Base-by-base conservation (phyloP, 2,888 invertebrate genomes). In the Acrobasis repandana region DNA sequence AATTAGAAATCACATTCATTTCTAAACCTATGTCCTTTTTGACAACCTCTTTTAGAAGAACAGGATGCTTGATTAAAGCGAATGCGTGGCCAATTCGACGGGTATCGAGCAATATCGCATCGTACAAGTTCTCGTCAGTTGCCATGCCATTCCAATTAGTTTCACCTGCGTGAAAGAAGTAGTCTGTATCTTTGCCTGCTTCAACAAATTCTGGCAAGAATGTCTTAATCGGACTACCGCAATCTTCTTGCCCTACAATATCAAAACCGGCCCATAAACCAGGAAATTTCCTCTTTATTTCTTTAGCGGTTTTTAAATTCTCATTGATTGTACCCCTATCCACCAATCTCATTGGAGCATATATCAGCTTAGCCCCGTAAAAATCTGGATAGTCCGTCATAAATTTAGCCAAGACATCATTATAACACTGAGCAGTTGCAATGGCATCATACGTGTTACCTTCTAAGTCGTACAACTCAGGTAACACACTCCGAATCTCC, bases 161-260 rank as follows among this genome's bases (percentile, higher is more conserved):
- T 86, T 97, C 97, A 0, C 96, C 97, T 0, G 96, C 96, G 75
- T 97, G 97, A 66, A 97, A 96, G 74, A 95, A 96, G 71, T 94
- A 95, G 59, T 94, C 91, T 6, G 96, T 80, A 4, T 92, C 80
- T 0, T 92, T 79, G 0, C 91, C 82, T 15, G 92, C 78, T 49
- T 86, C 74, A 9, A 91, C 73, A 6, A 96, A 74, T 65, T 93
- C 86, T 0, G 93, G 82, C 0, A 94, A 76, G 70, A 95, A 96
- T 1, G 94, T 88, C 46, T 90, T 83, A 0, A 95, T 82, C 0
- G 95, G 94, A 20, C 84, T 76, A 0, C 96, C 96, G 61, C 93
- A 83, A 73, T 97, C 97, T 83, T 97, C 97, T 74, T 96, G 96
- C 0, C 96, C 96, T 0, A 97, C 96, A 63, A 97, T 90, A 88